phyloP scores from a whole-genome alignment of 2,888 invertebrate species.

The Melinopterus prodromus region DNA sequence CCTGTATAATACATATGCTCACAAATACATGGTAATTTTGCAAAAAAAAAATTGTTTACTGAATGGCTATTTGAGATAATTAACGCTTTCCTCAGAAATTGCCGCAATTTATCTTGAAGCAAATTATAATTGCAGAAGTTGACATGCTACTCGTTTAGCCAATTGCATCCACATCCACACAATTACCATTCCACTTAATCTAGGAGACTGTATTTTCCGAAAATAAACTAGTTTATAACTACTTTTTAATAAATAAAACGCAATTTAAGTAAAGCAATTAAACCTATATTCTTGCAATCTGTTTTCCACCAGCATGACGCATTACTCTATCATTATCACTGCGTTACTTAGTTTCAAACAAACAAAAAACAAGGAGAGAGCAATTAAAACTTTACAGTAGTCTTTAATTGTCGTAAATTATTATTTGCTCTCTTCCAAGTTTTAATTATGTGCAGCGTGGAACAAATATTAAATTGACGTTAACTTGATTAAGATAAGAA shows the following conservation, averaged over 20 bases:
- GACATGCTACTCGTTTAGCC: not conserved
- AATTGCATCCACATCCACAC: not conserved
- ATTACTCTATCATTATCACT: not conserved
- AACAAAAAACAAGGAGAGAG: not conserved
- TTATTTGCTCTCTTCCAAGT: not conserved
- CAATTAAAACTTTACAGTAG: not conserved
- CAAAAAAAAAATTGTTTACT: not conserved
- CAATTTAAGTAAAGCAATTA: not conserved
- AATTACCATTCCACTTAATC: not conserved
- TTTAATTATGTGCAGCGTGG: not conserved
- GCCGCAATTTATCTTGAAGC: not conserved
- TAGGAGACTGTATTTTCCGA: not conserved
- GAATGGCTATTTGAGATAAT: not conserved
- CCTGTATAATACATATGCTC: too few relatives aligned
- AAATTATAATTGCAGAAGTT: not conserved
- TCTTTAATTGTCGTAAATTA: not conserved
- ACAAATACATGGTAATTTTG: not conserved
- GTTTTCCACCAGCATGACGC: not conserved
- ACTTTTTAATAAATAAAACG: not conserved
- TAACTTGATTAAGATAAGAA: not conserved
- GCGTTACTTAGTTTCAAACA: not conserved
- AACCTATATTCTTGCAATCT: not conserved
- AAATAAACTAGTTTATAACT: not conserved
- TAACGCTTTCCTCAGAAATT: not conserved
- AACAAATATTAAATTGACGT: not conserved